Evolutionary conservation across 2,113 vertebrate species (phyloP), one percentile per base, ranked within the genome.

Genomic region (Grammomys dolichurus): DNA sequence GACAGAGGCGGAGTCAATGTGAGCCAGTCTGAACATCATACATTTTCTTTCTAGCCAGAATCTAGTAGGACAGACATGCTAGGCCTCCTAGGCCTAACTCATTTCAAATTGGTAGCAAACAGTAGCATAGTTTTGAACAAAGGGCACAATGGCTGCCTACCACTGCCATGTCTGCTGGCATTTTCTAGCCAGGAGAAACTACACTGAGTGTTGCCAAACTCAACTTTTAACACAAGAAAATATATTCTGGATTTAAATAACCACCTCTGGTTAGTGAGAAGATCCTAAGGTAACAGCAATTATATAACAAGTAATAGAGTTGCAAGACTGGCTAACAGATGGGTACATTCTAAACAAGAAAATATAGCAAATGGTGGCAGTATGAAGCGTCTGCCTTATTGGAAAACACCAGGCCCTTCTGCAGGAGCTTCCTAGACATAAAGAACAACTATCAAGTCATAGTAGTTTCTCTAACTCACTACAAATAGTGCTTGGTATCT

Each of bases 101-200:
- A 54, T 69, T 97, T 82, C 72, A 89, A 81, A 82, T 43, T 63
- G 73, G 26, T 77, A 70, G 51, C n/a, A 95, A 81, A 89, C 43
- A 76, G 24, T 48, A 72, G 43, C 5, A 58, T 3, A 77, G 70
- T 70, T 94, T 96, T 70, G 13, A 94, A 70, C 11, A 93, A 88
- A 54, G 1, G 10, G 43, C 69, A 91, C 70, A 43, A 67, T 1
- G 69, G 77, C 13, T 63, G 85, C 58, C 48, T 28, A 19, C 90
- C 56, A 84, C 3, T 70, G 84, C 7, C 33, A 0, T 77, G 13
- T n/a, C 51, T 72, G 94, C 20, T 94, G 82, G 80, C 20, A 67
- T 70, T 70, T 93, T 85, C 88, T 63, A 88, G 63, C 9, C 63
- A 90, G 94, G 36, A 81, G 89, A 80, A n/a, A 20, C 58, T 40